Conservation (phyloP, 1,140 invertebrate genomes). For the Drosophila ercepeae region DNA sequence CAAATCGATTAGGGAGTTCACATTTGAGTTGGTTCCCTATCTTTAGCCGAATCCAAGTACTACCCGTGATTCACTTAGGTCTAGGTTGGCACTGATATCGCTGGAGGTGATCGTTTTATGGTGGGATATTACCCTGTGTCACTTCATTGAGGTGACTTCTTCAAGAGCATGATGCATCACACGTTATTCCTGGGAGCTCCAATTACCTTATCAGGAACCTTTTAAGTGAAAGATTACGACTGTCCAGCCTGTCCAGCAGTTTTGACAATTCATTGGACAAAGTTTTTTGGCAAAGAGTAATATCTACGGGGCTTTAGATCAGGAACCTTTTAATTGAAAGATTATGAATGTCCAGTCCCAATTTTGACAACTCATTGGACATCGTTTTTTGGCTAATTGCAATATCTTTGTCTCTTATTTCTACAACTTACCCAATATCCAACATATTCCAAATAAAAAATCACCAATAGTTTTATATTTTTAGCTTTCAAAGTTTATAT, state of each 20-base stretch:
- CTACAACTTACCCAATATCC: no score
- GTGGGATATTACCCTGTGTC: neutral
- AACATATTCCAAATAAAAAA: neutral
- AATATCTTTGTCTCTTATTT: no score
- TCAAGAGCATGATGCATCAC: slow-evolving; percentile 8
- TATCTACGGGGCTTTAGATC: no score
- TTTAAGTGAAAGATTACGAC: neutral
- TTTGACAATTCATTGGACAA: neutral
- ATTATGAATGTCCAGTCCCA: no score
- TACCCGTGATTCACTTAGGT: slow-evolving; percentile 4
- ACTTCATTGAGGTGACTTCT: neutral
- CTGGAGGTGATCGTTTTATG: neutral
- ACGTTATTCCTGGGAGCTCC: neutral
- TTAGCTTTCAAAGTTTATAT: slow-evolving; percentile 79
- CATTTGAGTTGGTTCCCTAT: slow-evolving; percentile 29
- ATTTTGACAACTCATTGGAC: no score
- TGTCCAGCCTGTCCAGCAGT: slow-evolving; percentile 10
- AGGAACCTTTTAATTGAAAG: no score
- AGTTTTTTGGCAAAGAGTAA: no score
- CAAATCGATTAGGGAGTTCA: slow-evolving; percentile 37
- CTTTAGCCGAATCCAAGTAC: slow-evolving; percentile 1
- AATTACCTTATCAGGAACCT: slow-evolving; percentile 3
- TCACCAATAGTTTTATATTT: slow-evolving; percentile 4
- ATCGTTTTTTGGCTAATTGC: no score
- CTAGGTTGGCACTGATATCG: neutral